Evolutionary conservation across 2,797 vertebrate genomes (phyloP).

Genomic region (Manis javanica): DNA sequence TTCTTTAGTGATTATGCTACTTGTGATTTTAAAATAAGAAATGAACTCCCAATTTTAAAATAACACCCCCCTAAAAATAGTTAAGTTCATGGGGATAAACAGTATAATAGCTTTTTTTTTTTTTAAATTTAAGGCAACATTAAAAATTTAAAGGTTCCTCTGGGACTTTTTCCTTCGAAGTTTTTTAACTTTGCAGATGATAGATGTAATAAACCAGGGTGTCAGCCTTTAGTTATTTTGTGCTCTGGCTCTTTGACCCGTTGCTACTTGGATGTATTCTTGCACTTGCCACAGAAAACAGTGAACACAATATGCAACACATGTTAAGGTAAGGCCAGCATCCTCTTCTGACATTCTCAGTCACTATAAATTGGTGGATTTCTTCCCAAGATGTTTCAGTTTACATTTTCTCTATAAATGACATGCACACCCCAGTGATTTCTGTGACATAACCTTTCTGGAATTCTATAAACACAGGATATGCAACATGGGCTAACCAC

Average conservation of each 20-base stretch:
- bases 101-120: background rate
- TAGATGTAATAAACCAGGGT: background rate
- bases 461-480: constrained; percentile 89
- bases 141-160: constrained; percentile 56
- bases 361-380: constrained; percentile 62
- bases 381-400: constrained; percentile 74
- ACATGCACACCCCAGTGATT: constrained; percentile 65
- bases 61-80: background rate
- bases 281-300: constrained; percentile 24
- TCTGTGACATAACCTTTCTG: constrained; percentile 84
- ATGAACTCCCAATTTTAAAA: constrained; percentile 49
- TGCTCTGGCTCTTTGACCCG: background rate
- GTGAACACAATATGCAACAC: constrained; percentile 27
- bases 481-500: constrained; percentile 84
- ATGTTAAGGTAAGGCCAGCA: background rate
- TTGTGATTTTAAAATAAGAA: constrained; percentile 73
- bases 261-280: background rate
- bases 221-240: constrained; percentile 43
- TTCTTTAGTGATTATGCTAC: constrained; percentile 58
- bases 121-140: background rate
- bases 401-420: constrained; percentile 76
- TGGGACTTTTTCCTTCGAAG: constrained; percentile 34
- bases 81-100: constrained; percentile 2
- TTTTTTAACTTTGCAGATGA: constrained; percentile 50
- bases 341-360: constrained; percentile 25